A percentile compares a stretch with the other conserved stretches of the same genome.
phyloP scores from a whole-genome alignment of 2,797 vertebrate genomes.

The Mormyrops attenuatus region DNA sequence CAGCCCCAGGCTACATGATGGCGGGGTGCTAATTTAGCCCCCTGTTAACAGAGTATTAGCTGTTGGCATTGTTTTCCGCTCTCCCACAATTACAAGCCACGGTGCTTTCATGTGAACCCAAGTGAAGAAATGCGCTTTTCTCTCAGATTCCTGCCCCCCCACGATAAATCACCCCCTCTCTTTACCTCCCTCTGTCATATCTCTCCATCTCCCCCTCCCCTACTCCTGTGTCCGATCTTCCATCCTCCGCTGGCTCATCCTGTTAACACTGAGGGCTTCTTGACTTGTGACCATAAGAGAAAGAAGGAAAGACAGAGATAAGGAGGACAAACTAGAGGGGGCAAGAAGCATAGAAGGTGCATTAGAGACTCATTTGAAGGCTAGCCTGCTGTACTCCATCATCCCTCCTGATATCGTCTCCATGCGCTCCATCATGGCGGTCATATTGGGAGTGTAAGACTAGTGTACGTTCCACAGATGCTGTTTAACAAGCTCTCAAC shows the following conservation, averaged over 20 bases:
- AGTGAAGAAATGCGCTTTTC: constrained; percentile 24
- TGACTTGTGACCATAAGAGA: constrained; percentile 70
- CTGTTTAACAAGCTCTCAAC: background rate
- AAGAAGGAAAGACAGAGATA: constrained; percentile 36
- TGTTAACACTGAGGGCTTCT: constrained; percentile 63
- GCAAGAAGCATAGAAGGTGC: constrained; percentile 13
- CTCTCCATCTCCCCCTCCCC: constrained; percentile 27
- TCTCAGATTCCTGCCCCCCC: constrained; percentile 15
- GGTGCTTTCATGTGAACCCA: constrained; percentile 53
- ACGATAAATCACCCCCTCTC: constrained; percentile 26
- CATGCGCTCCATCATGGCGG: background rate
- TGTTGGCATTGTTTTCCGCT: constrained; percentile 46
- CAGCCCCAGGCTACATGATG: constrained; percentile 29
- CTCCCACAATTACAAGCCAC: constrained; percentile 35
- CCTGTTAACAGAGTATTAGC: constrained; percentile 39
- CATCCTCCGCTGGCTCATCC: constrained; percentile 31
- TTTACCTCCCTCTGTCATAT: background rate
- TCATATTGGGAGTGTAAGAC: background rate
- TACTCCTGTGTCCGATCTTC: constrained; percentile 13
- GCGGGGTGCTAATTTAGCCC: constrained; percentile 23
- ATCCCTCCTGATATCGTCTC: background rate
- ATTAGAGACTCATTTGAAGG: background rate
- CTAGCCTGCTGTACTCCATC: background rate
- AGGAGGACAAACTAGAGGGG: constrained; percentile 37
- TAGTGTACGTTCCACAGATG: background rate